A percentile compares a stretch with the other conserved stretches of the same genome.
Conservation (phyloP, 2,797 vertebrate genomes). For the Morelia viridis region DNA sequence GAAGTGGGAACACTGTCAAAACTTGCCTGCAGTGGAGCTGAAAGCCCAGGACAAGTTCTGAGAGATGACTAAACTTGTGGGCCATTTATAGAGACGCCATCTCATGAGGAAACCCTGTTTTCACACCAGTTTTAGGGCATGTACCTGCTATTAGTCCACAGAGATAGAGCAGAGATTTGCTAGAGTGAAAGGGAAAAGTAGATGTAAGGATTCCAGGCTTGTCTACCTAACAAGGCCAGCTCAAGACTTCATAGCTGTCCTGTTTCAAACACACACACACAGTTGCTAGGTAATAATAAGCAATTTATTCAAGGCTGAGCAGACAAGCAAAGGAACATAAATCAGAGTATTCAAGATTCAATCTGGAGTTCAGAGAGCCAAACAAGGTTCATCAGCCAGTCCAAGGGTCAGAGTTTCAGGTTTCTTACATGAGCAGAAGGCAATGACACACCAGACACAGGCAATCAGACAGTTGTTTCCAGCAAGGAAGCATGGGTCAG, state of each 20-base stretch:
- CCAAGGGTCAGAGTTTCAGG: background rate
- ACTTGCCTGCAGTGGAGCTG: background rate
- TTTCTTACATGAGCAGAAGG: background rate
- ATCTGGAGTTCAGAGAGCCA: background rate
- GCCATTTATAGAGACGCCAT: background rate
- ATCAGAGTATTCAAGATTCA: background rate
- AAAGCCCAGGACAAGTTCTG: background rate
- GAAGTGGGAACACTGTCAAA: background rate
- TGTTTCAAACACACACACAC: background rate
- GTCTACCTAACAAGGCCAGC: background rate
- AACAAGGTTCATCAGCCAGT: background rate
- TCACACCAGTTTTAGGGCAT: background rate
- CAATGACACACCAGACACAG: background rate
- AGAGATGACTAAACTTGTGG: background rate
- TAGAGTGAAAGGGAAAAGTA: background rate
- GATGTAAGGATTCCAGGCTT: background rate
- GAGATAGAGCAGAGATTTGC: background rate
- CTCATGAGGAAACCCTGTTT: background rate
- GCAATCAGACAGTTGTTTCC: background rate
- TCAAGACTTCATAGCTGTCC: background rate
- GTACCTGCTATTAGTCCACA: background rate
- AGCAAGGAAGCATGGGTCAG: background rate
- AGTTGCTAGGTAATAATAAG: background rate
- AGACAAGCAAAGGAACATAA: background rate
- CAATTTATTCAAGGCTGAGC: background rate